Evolutionary conservation across 2,888 invertebrate genomes (phyloP).

Genomic region (Zygothrica quintamaculata): DNA sequence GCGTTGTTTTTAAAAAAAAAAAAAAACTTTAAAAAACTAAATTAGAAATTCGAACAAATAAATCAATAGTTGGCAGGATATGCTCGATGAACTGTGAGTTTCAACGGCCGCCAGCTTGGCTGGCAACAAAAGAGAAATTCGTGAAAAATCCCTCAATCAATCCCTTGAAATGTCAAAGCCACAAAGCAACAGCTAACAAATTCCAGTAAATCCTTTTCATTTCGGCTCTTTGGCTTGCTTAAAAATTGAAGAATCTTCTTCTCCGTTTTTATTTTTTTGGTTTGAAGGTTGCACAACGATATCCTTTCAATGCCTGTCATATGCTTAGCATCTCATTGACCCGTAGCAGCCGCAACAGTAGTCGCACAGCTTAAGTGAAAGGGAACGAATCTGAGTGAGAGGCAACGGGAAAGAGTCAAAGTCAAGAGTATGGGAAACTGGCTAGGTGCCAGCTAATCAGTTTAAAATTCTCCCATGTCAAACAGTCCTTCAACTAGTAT

Average conservation of each 20-base stretch:
- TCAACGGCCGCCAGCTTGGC: slow-evolving; percentile 19
- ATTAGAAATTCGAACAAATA: slow-evolving; percentile 65
- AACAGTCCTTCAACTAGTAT: slow-evolving; percentile 15
- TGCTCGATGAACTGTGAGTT: slow-evolving; percentile 62
- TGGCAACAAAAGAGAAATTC: slow-evolving; percentile 10
- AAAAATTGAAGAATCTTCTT: slow-evolving; percentile 69
- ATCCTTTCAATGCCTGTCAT: slow-evolving; percentile 70
- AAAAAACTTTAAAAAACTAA: slow-evolving; percentile 52
- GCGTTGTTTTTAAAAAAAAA: slow-evolving; percentile 45
- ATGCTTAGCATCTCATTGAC: slow-evolving; percentile 79
- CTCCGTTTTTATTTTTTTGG: too few species aligned
- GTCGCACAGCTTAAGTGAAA: background rate
- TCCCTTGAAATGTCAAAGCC: slow-evolving; percentile 70
- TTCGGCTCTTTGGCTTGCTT: slow-evolving; percentile 46
- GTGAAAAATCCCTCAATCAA: slow-evolving; percentile 70
- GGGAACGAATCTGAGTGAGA: background rate
- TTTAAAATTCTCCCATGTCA: slow-evolving; percentile 59
- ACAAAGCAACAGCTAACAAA: slow-evolving; percentile 66
- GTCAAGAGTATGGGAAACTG: background rate
- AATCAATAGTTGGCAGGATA: slow-evolving; percentile 60
- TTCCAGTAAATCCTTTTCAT: slow-evolving; percentile 59
- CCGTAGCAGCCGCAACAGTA: slow-evolving; percentile 58
- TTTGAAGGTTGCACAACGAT: slow-evolving; percentile 53
- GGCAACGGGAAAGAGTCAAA: background rate
- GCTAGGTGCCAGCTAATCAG: slow-evolving; percentile 65